Evolutionary conservation across 2,797 vertebrate species (phyloP).

Genomic region (Phalloptychus januarius): DNA sequence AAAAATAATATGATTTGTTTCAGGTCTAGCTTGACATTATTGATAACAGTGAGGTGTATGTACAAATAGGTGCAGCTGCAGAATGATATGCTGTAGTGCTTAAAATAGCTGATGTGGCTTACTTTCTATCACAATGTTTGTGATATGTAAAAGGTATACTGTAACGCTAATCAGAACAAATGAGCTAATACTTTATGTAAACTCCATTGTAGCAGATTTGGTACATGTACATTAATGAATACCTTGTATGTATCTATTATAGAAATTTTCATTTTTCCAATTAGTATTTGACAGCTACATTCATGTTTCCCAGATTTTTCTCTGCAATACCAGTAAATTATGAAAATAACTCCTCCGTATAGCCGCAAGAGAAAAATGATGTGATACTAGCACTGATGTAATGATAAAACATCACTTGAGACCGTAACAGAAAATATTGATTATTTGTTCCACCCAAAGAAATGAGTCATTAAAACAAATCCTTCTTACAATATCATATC

Average conservation of each 20-base stretch:
- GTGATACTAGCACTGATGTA: slow-evolving; percentile 9
- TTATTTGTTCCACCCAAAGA: slow-evolving; percentile 34
- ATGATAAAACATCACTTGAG: slow-evolving; percentile 19
- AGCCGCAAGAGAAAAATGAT: slow-evolving; percentile 2
- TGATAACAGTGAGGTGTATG: background rate
- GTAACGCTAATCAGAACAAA: background rate
- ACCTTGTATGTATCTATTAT: background rate
- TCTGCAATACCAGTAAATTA: background rate
- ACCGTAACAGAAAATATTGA: slow-evolving; percentile 29
- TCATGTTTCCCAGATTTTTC: background rate
- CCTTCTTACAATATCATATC: slow-evolving; percentile 21
- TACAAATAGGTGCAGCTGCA: background rate
- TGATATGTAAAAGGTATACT: background rate
- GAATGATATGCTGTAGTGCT: background rate
- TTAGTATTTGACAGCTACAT: background rate
- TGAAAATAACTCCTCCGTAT: slow-evolving; percentile 1
- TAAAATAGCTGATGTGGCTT: background rate
- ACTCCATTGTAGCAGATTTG: background rate
- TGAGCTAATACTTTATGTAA: background rate
- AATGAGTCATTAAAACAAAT: slow-evolving; percentile 36
- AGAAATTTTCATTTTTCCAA: background rate
- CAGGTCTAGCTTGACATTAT: background rate
- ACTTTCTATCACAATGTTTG: background rate
- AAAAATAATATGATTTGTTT: background rate
- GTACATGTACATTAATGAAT: background rate